Evolutionary conservation across 1,140 invertebrate species (phyloP), one percentile per base, ranked within the genome.

Genomic region (Drosophila mayri): DNA sequence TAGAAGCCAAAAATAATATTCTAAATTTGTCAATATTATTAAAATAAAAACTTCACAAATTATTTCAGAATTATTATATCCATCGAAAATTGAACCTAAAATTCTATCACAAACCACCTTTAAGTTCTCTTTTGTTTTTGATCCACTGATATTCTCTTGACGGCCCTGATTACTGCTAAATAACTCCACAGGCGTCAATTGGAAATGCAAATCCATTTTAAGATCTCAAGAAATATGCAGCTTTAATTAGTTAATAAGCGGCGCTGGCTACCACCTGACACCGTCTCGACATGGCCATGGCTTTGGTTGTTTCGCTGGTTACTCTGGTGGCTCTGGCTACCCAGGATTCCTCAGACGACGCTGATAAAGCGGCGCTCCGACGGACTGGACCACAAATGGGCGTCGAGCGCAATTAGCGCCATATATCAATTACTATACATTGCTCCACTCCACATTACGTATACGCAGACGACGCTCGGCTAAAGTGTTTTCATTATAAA

Each of bases 401-500:
- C 86, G 84, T 90, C 81, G 81, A 47, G 54, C 77, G 81, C 85
- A 88, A 88, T 88, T 88, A 88, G 84, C 81, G 76, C 81, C 81
- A 90, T 88, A 88, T 88, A 90, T 88, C 84, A 88, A 88, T 88
- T 90, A 88, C 84, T 79, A 22, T 66, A 62, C 73, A 50, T 50
- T 81, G 64, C 71, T 76, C 62, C 76, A 41, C 63, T 75, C 57
- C 47, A 60, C 75, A 79, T 82, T 83, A 79, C 81, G 67, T 79
- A 85, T 81, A 77, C 81, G 67, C 74, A 85, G 67, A 63, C 75
- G 75, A 81, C 79, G 74, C 79, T 76, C 63, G 63, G 63, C 72
- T 71, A 70, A 79, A 81, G 76, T 88, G 86, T 90, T 90, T 88
- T 81, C 77, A 88, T 88, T 88, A 88, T 88, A 88, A 88, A 88